Evolutionary conservation across 2,888 invertebrate genomes (phyloP).

Genomic region (Caenorhabditis imperialis): DNA sequence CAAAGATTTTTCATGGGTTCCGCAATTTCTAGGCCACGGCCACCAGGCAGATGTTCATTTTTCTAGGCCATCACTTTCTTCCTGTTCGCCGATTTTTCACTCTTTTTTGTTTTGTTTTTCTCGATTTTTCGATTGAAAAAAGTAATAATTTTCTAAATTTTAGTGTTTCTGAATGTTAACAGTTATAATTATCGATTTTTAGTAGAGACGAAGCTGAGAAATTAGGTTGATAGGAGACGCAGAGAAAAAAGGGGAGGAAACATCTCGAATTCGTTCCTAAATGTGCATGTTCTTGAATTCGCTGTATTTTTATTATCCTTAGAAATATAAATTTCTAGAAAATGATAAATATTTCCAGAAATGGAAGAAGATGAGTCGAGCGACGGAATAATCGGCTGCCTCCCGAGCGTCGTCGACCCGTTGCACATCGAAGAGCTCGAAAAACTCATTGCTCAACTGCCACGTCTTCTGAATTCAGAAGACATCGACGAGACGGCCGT

Average conservation of each 20-base stretch:
- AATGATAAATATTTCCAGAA: conserved; percentile 15
- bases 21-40: too few relatives aligned
- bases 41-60: too few relatives aligned
- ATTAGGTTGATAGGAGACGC: too few relatives aligned
- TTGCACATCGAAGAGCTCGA: conserved; percentile 53
- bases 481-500: conserved; percentile 17
- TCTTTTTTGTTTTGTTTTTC: neutral
- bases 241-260: too few relatives aligned
- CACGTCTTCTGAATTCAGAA: neutral
- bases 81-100: neutral
- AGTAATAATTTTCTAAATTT: neutral
- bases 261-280: too few relatives aligned
- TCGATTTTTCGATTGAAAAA: conserved; percentile 4
- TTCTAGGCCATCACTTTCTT: too few relatives aligned
- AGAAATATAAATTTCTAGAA: neutral
- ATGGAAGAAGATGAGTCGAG: conserved; percentile 42
- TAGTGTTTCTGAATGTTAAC: neutral
- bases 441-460: conserved; percentile 23
- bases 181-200: too few relatives aligned
- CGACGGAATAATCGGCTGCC: conserved; percentile 61
- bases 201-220: too few relatives aligned
- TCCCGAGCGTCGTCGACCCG: conserved; percentile 51
- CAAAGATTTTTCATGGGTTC: too few relatives aligned
- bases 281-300: too few relatives aligned
- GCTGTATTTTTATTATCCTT: too few relatives aligned